These are phyloP conservation scores for Eriosoma lanigerum DNA, from an alignment of 1,140 invertebrate genomes.

Conservation along the genomic window DNA sequence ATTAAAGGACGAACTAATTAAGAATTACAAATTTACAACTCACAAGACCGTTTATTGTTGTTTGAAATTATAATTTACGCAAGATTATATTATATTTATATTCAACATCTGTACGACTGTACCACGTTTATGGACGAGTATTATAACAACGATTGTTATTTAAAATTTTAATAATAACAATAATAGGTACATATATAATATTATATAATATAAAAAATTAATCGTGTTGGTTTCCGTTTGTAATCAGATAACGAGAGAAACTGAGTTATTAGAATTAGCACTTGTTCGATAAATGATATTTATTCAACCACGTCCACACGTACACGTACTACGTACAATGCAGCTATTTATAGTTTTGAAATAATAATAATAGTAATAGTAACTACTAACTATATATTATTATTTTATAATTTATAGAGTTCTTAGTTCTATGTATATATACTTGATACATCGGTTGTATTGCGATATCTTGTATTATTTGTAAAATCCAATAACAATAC, in stretches of 20 bases:
- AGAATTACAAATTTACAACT: not conserved
- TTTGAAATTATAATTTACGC: constrained; percentile 5
- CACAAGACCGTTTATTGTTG: not conserved
- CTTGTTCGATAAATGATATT: not conserved
- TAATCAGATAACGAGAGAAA: not conserved
- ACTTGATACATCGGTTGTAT: no score
- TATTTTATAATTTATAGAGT: no score
- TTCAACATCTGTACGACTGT: not conserved
- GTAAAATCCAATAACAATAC: no score
- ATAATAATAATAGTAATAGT: not conserved
- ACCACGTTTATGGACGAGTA: not conserved
- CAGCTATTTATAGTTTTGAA: not conserved
- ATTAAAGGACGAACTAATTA: not conserved
- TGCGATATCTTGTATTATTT: no score
- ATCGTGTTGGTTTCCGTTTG: not conserved
- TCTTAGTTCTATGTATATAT: no score
- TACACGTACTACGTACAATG: no score
- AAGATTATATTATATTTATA: not conserved
- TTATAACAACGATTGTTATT: not conserved
- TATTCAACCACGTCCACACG: not conserved
- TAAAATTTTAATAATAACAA: not conserved
- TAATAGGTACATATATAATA: not conserved
- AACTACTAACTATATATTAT: no score
- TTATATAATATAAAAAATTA: not conserved
- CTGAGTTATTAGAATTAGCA: not conserved